Base-by-base conservation (phyloP, 2,113 vertebrate genomes). In the Phaethornis superciliosus region DNA sequence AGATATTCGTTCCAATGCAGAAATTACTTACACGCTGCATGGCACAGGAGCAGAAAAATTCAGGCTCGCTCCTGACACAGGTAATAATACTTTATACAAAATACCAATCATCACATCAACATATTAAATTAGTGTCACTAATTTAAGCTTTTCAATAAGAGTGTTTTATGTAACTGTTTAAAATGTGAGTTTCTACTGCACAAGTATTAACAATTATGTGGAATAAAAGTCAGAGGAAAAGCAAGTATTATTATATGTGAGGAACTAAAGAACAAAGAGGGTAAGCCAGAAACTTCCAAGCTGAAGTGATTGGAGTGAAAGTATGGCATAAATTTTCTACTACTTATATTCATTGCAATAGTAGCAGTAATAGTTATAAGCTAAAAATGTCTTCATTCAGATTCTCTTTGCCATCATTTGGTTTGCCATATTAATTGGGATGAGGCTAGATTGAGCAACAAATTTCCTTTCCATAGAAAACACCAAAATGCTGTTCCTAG, bases 1-100 rank as follows among this genome's bases (percentile, higher is more conserved):
- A 46, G 99, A 99, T 96, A 99, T 99, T 93, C 99, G 99, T 93
- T 99, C 99, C 88, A 99, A 99, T 4, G 99, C 98, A 58, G 98
- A 99, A 94, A 98, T 99, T 86, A 98, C 98, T 81, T 99, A 98
- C 8, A 98, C 98, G 2, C 96, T 99, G 63, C 97, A 98, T 74
- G 99, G 99, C 94, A 77, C 96, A 17, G 98, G 99, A 89, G 98
- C 98, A 27, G 98, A 99, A 95, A 98, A 98, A 85, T 99, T 99
- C 97, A 97, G 89, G 93, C 98, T 99, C 19, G 97, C 98, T 97
- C 95, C 98, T 71, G 98, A 98, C 68, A 99, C 99, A 98, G 99
- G 99, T 99, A 98, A 95, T 77, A 63, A 32, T 27, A 18, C 28
- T 59, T 56, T 21, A 44, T 37, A 44, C 5, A 58, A 67, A 51